Base-by-base conservation (phyloP, 2,888 invertebrate genomes). In the Mythimna lalbum region DNA sequence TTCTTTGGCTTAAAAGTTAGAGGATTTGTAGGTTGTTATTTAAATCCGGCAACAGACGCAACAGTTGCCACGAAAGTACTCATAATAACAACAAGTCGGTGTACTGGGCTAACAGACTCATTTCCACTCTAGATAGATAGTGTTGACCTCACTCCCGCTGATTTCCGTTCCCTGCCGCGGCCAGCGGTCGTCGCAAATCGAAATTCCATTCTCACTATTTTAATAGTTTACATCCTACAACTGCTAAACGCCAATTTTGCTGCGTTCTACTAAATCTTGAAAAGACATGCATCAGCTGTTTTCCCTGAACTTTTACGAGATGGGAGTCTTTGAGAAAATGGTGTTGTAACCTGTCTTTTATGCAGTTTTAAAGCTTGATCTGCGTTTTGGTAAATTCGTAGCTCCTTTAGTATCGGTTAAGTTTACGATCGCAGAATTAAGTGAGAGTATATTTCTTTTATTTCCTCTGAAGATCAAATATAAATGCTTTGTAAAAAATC, bases 121-220 rank as follows among this genome's bases (percentile, higher is more conserved):
- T 43, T 55, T 69, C 27, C 57, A 43, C 23, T 52, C 52, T 50
- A n/a, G n/a, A 43, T 21, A 74, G 27, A 52, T 31, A 52, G 10
- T 50, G 39, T 57, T 23, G 50, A 78, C 27, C 39, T 61, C 61
- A 72, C 52, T 21, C 36, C 21, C 23, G n/a, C 36, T 72, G 55
- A 73, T 63, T 53, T 57, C 57, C 74, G 52, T 9, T n/a, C n/a
- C 31, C 23, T 4, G 57, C 17, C 47, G 47, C 19, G 17, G 43
- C 43, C 4, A 6, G 17, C 43, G 17, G 43, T 17, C 21, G n/a
- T 19, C 52, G 39, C 47, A 56, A 73, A 78, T 78, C 78, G 36
- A 62, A 57, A 53, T 78, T 74, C 52, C 57, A 49, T 73, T 78
- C 31, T 39, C 56, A 56, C 36, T 21, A 56, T 61, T 70, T 23